Evolutionary conservation across 2,797 vertebrate species (phyloP).

Genomic region (Chaenodraco wilsoni): DNA sequence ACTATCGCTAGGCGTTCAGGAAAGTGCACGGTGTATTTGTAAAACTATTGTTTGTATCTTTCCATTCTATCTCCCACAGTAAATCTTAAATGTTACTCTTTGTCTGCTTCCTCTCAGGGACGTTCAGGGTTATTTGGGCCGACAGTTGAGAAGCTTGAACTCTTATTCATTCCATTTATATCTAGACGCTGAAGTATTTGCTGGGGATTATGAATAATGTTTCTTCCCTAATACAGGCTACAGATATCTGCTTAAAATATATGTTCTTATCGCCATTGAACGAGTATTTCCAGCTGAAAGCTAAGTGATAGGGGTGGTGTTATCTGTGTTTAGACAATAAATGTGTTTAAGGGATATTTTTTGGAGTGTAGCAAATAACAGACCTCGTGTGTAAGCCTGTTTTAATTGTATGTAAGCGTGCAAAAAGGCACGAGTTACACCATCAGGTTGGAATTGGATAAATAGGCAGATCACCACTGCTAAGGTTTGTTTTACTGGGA

Average conservation of each 20-base stretch:
- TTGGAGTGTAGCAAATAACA: conserved; percentile 72
- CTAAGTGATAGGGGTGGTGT: conserved; percentile 66
- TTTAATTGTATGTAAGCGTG: conserved; percentile 18
- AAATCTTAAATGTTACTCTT: conserved; percentile 21
- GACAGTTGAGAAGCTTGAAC: conserved; percentile 35
- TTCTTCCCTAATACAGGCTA: conserved; percentile 40
- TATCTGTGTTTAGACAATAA: conserved; percentile 83
- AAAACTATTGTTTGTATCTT: conserved; percentile 37
- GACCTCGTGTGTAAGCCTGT: conserved; percentile 24
- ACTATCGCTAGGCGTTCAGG: conserved; percentile 2
- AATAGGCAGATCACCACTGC: conserved; percentile 39
- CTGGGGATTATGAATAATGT: conserved; percentile 60
- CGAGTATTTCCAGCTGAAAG: conserved; percentile 69
- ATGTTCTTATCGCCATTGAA: conserved; percentile 47
- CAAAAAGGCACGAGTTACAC: not conserved
- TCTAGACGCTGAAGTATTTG: conserved; percentile 45
- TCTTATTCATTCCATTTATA: conserved; percentile 38
- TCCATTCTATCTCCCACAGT: conserved; percentile 16
- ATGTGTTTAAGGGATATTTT: conserved; percentile 79
- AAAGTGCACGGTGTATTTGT: conserved; percentile 34
- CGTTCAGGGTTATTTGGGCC: conserved; percentile 30
- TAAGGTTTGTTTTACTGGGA: conserved; percentile 70
- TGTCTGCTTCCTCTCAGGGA: conserved; percentile 54
- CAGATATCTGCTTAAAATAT: conserved; percentile 40
- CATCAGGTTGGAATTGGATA: conserved; percentile 29